phyloP scores from a whole-genome alignment of 2,888 invertebrate species.

The Caenorhabditis zanzibari region DNA sequence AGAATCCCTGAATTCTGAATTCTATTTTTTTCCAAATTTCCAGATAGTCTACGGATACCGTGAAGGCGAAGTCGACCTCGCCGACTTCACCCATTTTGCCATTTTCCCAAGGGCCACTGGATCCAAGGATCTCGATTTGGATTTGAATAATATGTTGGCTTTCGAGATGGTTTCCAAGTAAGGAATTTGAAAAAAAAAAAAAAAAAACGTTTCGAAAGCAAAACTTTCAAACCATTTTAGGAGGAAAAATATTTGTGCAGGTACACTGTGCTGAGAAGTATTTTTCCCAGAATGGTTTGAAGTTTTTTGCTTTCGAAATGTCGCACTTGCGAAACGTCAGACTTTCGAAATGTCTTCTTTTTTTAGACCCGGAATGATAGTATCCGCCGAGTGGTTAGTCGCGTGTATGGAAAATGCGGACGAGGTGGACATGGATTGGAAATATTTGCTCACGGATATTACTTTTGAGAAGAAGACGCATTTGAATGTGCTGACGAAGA shows the following conservation, averaged over 20 bases:
- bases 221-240: too few relatives aligned
- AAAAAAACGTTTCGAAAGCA: too few relatives aligned
- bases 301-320: too few relatives aligned
- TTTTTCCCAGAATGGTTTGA: too few relatives aligned
- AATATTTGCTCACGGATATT: neutral
- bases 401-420: neutral
- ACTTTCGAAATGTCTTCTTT: neutral
- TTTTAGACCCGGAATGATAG: conserved; percentile 37
- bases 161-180: conserved; percentile 26
- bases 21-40: too few relatives aligned
- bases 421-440: conserved; percentile 1
- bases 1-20: neutral
- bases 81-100: conserved; percentile 21
- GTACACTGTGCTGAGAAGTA: too few relatives aligned
- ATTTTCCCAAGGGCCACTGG: neutral
- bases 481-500: neutral
- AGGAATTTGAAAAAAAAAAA: too few relatives aligned
- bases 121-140: conserved; percentile 1
- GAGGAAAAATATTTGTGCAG: too few relatives aligned
- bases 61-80: neutral
- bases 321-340: neutral
- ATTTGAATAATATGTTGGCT: conserved; percentile 23
- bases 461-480: conserved; percentile 12
- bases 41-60: conserved; percentile 9
- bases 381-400: neutral